Evolutionary conservation across 2,797 vertebrate species (phyloP).

Genomic region (Loriculus beryllinus): DNA sequence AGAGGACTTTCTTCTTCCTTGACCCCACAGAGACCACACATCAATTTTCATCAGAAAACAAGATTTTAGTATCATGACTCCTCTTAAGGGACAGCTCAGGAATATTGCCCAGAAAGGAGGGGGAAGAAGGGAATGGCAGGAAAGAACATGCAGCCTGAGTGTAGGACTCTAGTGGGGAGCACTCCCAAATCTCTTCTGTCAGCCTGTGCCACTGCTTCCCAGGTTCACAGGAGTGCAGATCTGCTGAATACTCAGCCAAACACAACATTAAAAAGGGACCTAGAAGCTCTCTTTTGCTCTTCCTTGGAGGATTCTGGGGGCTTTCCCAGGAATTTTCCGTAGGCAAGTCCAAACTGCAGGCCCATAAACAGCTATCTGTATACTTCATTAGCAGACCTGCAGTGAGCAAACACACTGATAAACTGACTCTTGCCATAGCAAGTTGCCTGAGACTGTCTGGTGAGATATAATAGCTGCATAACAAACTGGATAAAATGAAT

Average conservation of each 20-base stretch:
- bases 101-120: not conserved
- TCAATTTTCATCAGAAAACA: not conserved
- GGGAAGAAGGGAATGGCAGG: not conserved
- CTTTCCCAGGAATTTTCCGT: not conserved
- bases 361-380: not conserved
- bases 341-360: not conserved
- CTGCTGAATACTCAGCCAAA: not conserved
- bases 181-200: not conserved
- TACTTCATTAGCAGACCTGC: not conserved
- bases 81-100: not conserved
- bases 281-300: not conserved
- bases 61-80: not conserved
- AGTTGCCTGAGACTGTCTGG: not conserved
- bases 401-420: not conserved
- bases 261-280: not conserved
- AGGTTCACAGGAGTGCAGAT: not conserved
- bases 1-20: not conserved
- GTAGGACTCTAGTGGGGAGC: not conserved
- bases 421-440: not conserved
- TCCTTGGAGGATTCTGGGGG: not conserved
- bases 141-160: not conserved
- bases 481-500: not conserved
- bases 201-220: not conserved
- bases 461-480: not conserved
- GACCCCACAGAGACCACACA: fast-evolving